Evolutionary conservation across 1,140 invertebrate genomes (phyloP).

Genomic region (Saxidomus purpurata): DNA sequence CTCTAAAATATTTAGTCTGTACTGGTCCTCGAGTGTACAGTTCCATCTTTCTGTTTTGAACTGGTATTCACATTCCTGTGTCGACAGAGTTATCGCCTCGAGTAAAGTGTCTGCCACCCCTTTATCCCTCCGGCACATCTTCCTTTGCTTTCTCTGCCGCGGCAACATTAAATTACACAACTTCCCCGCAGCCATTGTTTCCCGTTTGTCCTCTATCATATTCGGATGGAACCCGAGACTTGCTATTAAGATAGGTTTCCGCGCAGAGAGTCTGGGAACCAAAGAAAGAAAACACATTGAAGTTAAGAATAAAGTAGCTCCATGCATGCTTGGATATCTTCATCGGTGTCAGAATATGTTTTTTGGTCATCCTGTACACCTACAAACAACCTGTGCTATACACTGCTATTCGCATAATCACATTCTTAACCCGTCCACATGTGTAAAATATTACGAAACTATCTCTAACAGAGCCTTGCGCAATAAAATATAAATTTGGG

Average conservation of each 20-base stretch:
- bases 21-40: slow-evolving; percentile 80
- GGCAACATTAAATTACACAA: slow-evolving; percentile 75
- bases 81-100: slow-evolving; percentile 76
- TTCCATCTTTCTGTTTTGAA: slow-evolving; percentile 85
- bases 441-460: no score
- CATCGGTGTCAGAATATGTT: background rate
- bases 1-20: slow-evolving; percentile 76
- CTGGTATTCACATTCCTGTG: slow-evolving; percentile 83
- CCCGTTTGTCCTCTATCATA: background rate
- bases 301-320: slow-evolving; percentile 15
- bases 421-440: no score
- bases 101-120: slow-evolving; percentile 77
- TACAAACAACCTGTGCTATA: no score
- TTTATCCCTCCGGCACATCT: slow-evolving; percentile 75
- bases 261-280: slow-evolving; percentile 56
- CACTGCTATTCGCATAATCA: no score
- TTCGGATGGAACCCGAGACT: slow-evolving; percentile 44
- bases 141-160: slow-evolving; percentile 75
- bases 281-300: slow-evolving; percentile 24
- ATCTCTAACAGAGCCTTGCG: no score
- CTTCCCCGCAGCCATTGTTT: slow-evolving; percentile 61
- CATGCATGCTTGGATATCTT: slow-evolving; percentile 14
- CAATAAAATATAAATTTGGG: no score
- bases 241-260: slow-evolving; percentile 49
- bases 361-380: background rate